Evolutionary conservation across 2,113 vertebrate genomes (phyloP), one percentile per base, ranked within the genome.

Genomic region (Erpornis zantholeuca): DNA sequence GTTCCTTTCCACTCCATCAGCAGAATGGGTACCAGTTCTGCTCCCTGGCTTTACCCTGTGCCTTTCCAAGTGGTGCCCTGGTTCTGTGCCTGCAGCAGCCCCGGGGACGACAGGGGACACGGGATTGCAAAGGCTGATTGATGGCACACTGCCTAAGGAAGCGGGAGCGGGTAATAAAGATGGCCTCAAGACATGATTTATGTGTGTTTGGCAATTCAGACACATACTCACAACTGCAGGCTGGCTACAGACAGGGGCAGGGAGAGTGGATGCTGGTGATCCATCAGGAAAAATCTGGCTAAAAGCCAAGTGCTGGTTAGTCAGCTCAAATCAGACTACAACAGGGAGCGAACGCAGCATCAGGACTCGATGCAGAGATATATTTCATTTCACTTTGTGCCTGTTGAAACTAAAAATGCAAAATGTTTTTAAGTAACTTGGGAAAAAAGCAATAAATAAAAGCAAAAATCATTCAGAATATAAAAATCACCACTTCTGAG

Each of bases 161-260:
- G 94, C 92, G 85, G 82, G 79, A 96, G 54, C 80, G 35, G 95
- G 89, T 95, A 94, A 97, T 95, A 96, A 95, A 92, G 80, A 93
- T 66, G 81, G 95, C 92, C 95, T 89, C 72, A 68, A 45, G 72
- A 64, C 17, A 45, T 82, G 76, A 95, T 97, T 97, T 95, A 90
- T 96, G 68, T 68, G 77, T 45, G 77, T 81, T 94, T 86, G 96
- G 87, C 56, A 89, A 72, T 77, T 81, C 70, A 95, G 78, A 79
- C 28, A 75, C 90, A 80, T 9, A 16, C 21, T 49, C 33, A 22
- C 6, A 2, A 2, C 81, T 76, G 59, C 68, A 80, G 65, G 52
- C 49, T 20, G 44, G 38, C 79, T 69, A 87, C 42, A 85, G 24
- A 68, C 42, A 78, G 28, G 38, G 38, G 28, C 63, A 76, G 45